Evolutionary conservation across 1,140 invertebrate genomes (phyloP), one percentile per base, ranked within the genome.

Genomic region (Cecropterus lyciades): DNA sequence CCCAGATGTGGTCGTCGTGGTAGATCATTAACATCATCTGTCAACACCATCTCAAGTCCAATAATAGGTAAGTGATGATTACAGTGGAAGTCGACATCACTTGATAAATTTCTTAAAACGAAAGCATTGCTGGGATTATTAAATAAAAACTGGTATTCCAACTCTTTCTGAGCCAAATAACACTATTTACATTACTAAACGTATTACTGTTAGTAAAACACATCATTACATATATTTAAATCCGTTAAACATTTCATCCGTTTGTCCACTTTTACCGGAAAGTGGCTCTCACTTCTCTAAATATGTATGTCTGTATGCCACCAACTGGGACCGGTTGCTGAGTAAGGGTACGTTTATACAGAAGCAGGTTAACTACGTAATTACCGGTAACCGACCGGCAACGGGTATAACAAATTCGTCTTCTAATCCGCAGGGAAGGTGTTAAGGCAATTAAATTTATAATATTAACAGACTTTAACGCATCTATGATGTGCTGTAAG

Each of bases 151-250:
- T 13, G 5, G 40, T 43, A 43, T 43, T 43, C 14, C 3, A 43
- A 43, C 40, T 40, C 37, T 43, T 43, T 43, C 40, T 43, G 0
- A 14, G 6, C 13, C 13, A 43, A 43, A 13, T 30, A 30, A 4
- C 7, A 30, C 3, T n/a, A 37, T 37, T 11, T n/a, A 11, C 10
- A 37, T 43, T 43, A 43, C 3, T 30, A n/a, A n/a, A 6, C 6
- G 10, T 14, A 14, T 43, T 3, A 43, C 14, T 43, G 40, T 43
- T 14, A 43, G 37, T 43, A 14, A 13, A 14, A 14, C 17, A 27
- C 37, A 56, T 56, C 43, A 27, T n/a, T 43, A 43, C 13, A 52
- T 56, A 57, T 57, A 57, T 43, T 57, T 57, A 57, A 57, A 57
- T 14, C 17, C 15, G 33, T 57, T 37, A 43, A 57, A 56, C 27